A percentile compares a stretch with the other conserved stretches of the same genome.
These are phyloP conservation scores for Mechanitis messenoides DNA, from an alignment of 2,888 invertebrate species.

Conservation along the genomic window DNA sequence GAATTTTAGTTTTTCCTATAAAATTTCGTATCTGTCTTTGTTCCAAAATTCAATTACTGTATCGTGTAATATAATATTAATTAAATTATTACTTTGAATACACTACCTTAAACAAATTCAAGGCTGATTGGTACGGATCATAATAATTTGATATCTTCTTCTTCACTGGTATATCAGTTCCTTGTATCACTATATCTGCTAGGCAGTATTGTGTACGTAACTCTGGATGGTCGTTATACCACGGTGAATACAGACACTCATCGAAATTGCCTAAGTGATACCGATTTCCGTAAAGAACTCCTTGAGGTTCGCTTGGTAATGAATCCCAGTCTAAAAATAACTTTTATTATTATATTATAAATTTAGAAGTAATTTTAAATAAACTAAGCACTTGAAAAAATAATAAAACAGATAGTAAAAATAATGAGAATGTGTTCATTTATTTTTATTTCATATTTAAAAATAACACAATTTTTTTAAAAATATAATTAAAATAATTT, in stretches of 20 bases:
- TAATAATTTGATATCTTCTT: slow-evolving; percentile 40
- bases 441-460: no score
- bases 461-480: no score
- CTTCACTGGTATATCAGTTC: slow-evolving; percentile 45
- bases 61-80: neutral
- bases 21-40: no score
- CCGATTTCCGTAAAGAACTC: slow-evolving; percentile 73
- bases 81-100: neutral
- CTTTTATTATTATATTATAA: no score
- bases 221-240: slow-evolving; percentile 46
- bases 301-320: slow-evolving; percentile 74
- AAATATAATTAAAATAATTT: no score
- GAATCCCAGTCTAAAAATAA: slow-evolving; percentile 77
- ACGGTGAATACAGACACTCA: slow-evolving; percentile 70
- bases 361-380: no score
- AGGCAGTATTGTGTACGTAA: slow-evolving; percentile 68
- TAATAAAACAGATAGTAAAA: no score
- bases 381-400: no score
- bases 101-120: slow-evolving; percentile 63
- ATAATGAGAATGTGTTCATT: no score
- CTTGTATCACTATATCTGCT: slow-evolving; percentile 62
- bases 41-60: no score
- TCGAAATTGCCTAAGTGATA: slow-evolving; percentile 79
- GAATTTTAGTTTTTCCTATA: no score
- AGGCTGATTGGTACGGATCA: slow-evolving; percentile 60